These are phyloP conservation scores for Neogobius melanostomus DNA, from an alignment of 2,113 vertebrate genomes.

Conservation along the genomic window DNA sequence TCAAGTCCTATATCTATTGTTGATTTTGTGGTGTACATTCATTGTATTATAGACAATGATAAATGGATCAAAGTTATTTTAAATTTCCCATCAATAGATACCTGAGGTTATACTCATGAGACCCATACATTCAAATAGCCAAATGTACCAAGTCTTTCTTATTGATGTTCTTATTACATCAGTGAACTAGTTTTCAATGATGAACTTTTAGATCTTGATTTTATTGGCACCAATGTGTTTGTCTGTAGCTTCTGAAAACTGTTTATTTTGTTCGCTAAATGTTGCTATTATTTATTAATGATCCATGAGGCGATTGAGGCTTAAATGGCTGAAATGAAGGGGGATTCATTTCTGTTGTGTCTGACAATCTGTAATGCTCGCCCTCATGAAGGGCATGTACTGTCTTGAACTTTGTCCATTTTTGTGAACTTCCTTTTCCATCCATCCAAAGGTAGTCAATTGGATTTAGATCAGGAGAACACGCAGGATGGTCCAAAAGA, in stretches of 20 bases:
- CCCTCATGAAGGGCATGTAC: too few relatives aligned
- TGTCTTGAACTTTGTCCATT: too few relatives aligned
- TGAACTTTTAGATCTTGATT: background rate
- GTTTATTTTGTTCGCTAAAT: too few relatives aligned
- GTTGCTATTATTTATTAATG: too few relatives aligned
- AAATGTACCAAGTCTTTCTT: background rate
- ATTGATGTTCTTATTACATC: background rate
- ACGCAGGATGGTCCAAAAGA: too few relatives aligned
- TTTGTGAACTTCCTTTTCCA: too few relatives aligned
- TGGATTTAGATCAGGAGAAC: too few relatives aligned
- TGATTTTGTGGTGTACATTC: background rate
- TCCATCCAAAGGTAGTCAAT: too few relatives aligned
- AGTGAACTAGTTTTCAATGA: background rate
- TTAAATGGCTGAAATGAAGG: too few relatives aligned
- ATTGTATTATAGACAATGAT: background rate
- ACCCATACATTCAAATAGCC: background rate
- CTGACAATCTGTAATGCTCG: too few relatives aligned
- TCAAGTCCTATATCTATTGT: background rate
- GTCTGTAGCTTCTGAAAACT: background rate
- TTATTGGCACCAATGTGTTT: background rate
- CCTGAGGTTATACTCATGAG: slow-evolving; percentile 2
- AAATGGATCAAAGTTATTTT: background rate
- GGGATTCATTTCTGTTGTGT: too few relatives aligned
- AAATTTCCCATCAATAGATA: background rate
- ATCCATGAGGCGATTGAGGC: too few relatives aligned